Base-by-base conservation (phyloP, 1,140 invertebrate species). In the Sitophilus oryzae region DNA sequence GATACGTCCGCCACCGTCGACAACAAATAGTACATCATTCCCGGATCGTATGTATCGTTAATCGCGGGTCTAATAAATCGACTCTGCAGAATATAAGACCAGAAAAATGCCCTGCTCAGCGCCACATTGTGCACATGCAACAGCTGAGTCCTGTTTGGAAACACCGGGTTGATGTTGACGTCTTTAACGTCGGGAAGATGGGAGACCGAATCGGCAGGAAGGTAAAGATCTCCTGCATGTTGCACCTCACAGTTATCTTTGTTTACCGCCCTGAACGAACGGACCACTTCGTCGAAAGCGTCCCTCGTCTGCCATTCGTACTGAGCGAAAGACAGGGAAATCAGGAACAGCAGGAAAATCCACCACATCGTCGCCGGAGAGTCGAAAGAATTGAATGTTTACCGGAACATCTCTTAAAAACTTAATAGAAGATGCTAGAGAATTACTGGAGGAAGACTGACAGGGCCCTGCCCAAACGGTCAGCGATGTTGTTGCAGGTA, bases 11-110 rank as follows among this genome's bases (percentile, higher is more conserved):
- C 93, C 0, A 96, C 88, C 0, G 91, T 87, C 1, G 93, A 96
- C 15, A 98, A 75, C 66, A 96, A 96, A 66, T 96, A 96, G 69
- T 98, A 98, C 91, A 97, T 94, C 83, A 98, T 91, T 48, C 95
- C 94, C 0, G 95, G 94, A 76, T 97, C 93, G 58, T 93, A 91
- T 0, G 89, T 90, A 65, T 93, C 90, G 69, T 92, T 91, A 15
- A 90, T 91, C 11, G 88, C 88, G 1, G 90, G 90, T 36, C 90
- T 74, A 58, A 93, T 93, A 61, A 92, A 93, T 58, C 89, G 76
- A 1, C 90, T 89, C 71, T 98, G 94, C 0, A 96, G 78, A 38
- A 97, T 93, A 62, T 95, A 95, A 71, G 91, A 94, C 85, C 90
- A 97, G 71, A 92, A 98, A 71, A 96, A 97, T 0, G 92, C 90